Conservation (phyloP, 2,888 invertebrate species). For the Hipparchia semele region DNA sequence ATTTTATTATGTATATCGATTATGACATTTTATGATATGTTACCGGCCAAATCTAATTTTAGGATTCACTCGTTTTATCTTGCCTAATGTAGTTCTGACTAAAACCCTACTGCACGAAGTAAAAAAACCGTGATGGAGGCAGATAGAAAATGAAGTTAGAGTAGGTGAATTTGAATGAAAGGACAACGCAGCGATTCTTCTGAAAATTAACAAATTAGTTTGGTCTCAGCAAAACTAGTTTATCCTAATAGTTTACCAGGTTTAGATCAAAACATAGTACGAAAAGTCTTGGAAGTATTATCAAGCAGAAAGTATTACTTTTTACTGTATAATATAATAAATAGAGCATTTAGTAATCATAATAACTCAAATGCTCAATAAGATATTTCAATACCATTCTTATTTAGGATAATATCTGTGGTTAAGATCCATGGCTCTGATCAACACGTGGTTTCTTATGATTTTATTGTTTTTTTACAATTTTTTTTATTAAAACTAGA, state of each 20-base stretch:
- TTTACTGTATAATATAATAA: background rate
- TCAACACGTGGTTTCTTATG: background rate
- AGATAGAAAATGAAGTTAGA: background rate
- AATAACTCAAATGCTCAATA: slow-evolving; percentile 12
- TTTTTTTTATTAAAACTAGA: background rate
- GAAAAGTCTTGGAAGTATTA: slow-evolving; percentile 1
- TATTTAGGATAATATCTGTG: background rate
- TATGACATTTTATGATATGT: background rate
- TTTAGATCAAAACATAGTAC: background rate
- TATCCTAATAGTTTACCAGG: no score
- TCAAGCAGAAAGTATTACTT: slow-evolving; percentile 1
- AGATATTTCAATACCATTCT: slow-evolving; percentile 9
- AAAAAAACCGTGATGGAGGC: no score
- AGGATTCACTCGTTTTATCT: no score
- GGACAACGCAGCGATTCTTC: no score
- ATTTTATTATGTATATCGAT: background rate
- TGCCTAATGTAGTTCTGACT: no score
- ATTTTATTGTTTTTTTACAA: background rate
- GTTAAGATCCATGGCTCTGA: background rate
- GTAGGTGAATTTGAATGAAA: no score
- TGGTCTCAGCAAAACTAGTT: no score
- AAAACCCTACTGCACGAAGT: no score
- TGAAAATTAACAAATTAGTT: no score
- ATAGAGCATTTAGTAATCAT: background rate
- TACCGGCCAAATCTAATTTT: no score